These are phyloP conservation scores for Volucella zonaria DNA, from an alignment of 2,888 invertebrate species.

Conservation along the genomic window DNA sequence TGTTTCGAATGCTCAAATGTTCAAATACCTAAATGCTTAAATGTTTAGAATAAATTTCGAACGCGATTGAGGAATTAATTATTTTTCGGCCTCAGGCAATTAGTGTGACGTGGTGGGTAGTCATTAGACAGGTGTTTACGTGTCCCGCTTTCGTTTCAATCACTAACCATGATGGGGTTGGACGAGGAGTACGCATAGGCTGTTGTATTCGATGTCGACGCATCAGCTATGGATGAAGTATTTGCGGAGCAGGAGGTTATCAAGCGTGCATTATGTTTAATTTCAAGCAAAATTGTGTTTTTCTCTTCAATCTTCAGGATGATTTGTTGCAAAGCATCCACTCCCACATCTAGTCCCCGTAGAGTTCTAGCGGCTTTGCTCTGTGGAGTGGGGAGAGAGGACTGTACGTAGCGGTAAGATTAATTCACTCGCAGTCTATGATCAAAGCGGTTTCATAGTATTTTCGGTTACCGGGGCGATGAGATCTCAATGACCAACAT, in stretches of 20 bases:
- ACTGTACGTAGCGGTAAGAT: constrained; percentile 22
- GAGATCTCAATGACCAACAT: constrained; percentile 64
- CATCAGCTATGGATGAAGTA: not conserved
- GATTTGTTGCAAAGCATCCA: constrained; percentile 47
- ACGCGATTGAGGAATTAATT: constrained; percentile 72
- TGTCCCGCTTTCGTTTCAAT: constrained; percentile 64
- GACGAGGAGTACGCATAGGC: constrained; percentile 18
- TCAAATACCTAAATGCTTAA: too few relatives aligned
- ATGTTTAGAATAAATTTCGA: constrained; percentile 71
- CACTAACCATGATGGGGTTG: constrained; percentile 37
- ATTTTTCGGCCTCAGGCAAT: constrained; percentile 65
- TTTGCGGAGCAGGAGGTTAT: constrained; percentile 1
- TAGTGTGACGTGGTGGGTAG: constrained; percentile 66
- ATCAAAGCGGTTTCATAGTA: constrained; percentile 62
- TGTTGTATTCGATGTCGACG: constrained; percentile 15
- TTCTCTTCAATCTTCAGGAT: constrained; percentile 37
- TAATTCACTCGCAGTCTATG: constrained; percentile 55
- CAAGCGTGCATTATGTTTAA: constrained; percentile 59
- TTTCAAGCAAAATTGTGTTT: constrained; percentile 49
- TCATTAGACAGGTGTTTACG: constrained; percentile 73
- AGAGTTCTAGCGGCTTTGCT: too few relatives aligned
- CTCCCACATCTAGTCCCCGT: constrained; percentile 16
- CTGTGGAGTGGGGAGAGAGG: not conserved
- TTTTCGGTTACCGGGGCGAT: constrained; percentile 56
- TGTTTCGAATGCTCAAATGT: constrained; percentile 37